phyloP scores from a whole-genome alignment of 2,113 vertebrate species.

The Nyctereutes procyonoides region DNA sequence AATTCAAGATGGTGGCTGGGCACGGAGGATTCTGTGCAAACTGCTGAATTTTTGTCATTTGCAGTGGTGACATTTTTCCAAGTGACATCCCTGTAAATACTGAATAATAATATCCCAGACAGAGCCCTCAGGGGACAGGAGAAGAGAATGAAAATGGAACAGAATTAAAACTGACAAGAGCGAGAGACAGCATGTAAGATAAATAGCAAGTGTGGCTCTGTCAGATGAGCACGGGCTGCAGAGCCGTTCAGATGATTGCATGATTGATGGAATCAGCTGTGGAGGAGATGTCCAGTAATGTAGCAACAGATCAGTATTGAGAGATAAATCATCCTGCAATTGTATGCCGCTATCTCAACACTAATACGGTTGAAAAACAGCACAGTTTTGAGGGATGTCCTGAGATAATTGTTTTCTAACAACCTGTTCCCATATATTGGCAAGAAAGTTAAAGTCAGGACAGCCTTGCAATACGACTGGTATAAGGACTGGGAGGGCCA shows the following conservation, averaged over 20 bases:
- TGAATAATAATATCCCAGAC: slow-evolving; percentile 78
- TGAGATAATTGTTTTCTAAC: slow-evolving; percentile 77
- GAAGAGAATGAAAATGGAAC: slow-evolving; percentile 68
- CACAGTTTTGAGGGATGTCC: slow-evolving; percentile 63
- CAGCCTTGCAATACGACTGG: background rate
- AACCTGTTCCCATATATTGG: slow-evolving; percentile 28
- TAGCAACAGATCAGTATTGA: slow-evolving; percentile 68
- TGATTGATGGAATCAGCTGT: slow-evolving; percentile 74
- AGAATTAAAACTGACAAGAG: slow-evolving; percentile 80
- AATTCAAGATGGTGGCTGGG: slow-evolving; percentile 62
- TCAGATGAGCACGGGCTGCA: background rate
- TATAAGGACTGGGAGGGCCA: background rate
- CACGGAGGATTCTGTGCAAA: slow-evolving; percentile 39
- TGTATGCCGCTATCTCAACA: slow-evolving; percentile 34
- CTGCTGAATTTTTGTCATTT: slow-evolving; percentile 69
- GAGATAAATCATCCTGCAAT: slow-evolving; percentile 77
- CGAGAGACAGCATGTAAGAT: slow-evolving; percentile 64
- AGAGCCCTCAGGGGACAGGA: slow-evolving; percentile 74
- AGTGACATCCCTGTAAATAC: slow-evolving; percentile 80
- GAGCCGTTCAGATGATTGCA: background rate
- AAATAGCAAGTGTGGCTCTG: slow-evolving; percentile 25
- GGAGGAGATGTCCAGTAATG: slow-evolving; percentile 74
- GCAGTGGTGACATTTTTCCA: slow-evolving; percentile 72
- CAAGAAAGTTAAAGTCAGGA: slow-evolving; percentile 59
- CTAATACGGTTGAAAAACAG: slow-evolving; percentile 77